Conservation (phyloP, 2,797 vertebrate genomes). For the Neosilurus mollespiculum region DNA sequence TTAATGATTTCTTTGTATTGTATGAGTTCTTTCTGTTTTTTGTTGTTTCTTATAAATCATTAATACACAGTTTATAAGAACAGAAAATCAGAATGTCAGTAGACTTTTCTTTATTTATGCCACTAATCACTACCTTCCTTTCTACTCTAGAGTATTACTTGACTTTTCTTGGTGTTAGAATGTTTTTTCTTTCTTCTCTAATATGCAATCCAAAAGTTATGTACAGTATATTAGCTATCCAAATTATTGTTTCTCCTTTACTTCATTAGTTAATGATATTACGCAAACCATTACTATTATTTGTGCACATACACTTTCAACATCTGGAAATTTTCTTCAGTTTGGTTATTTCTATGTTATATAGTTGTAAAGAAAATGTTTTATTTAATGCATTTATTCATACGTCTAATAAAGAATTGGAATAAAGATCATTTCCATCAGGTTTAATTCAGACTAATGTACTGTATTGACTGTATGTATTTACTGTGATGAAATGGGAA, state of each 20-base stretch:
- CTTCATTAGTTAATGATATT: background rate
- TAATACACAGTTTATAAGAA: background rate
- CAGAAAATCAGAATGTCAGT: background rate
- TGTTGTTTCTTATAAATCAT: background rate
- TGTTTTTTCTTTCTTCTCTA: background rate
- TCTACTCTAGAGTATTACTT: background rate
- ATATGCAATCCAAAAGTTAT: background rate
- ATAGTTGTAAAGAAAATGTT: background rate
- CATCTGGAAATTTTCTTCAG: conserved; percentile 1
- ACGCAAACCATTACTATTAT: conserved; percentile 5
- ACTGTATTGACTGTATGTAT: background rate
- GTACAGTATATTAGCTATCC: background rate
- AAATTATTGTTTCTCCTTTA: background rate
- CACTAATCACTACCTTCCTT: background rate
- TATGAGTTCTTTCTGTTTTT: background rate
- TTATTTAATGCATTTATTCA: background rate
- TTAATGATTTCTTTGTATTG: background rate
- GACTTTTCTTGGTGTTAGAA: background rate
- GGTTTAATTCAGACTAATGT: background rate
- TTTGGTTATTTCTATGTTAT: background rate
- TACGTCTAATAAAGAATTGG: background rate
- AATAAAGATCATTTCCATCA: background rate
- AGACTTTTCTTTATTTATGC: background rate
- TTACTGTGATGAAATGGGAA: background rate
- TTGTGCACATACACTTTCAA: conserved; percentile 25